These are phyloP conservation scores for Ferrisia virgata DNA, from an alignment of 2,888 invertebrate genomes.

Conservation along the genomic window DNA sequence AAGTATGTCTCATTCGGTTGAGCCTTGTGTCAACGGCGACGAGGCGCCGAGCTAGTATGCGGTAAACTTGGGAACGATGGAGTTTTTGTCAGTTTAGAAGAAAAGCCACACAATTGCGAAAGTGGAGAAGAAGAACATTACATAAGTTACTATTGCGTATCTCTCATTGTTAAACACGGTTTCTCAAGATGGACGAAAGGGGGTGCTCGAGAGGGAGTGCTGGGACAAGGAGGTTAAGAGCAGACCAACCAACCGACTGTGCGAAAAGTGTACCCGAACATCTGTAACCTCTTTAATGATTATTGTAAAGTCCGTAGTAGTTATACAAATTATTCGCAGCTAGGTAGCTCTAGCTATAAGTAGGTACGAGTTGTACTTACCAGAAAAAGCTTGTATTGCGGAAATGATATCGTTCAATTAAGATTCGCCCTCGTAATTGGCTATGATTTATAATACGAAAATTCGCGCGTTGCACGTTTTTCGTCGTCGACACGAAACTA, in stretches of 20 bases:
- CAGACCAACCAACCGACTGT: neutral
- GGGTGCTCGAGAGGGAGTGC: too few species aligned
- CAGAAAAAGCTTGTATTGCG: neutral
- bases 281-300: constrained; percentile 15
- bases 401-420: constrained; percentile 9
- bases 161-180: neutral
- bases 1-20: neutral
- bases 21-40: neutral
- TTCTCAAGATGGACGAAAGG: too few species aligned
- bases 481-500: too few species aligned
- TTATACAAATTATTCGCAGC: neutral
- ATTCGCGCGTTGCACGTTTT: too few species aligned
- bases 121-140: neutral
- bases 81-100: constrained; percentile 8
- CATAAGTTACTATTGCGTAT: neutral
- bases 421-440: neutral
- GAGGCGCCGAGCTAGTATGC: too few species aligned
- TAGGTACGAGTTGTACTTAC: neutral
- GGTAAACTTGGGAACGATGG: neutral
- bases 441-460: neutral
- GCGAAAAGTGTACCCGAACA: neutral
- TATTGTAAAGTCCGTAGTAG: neutral
- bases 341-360: neutral
- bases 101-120: neutral
- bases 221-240: neutral